phyloP scores from a whole-genome alignment of 2,113 vertebrate species.

The Nothoprocta pentlandii region DNA sequence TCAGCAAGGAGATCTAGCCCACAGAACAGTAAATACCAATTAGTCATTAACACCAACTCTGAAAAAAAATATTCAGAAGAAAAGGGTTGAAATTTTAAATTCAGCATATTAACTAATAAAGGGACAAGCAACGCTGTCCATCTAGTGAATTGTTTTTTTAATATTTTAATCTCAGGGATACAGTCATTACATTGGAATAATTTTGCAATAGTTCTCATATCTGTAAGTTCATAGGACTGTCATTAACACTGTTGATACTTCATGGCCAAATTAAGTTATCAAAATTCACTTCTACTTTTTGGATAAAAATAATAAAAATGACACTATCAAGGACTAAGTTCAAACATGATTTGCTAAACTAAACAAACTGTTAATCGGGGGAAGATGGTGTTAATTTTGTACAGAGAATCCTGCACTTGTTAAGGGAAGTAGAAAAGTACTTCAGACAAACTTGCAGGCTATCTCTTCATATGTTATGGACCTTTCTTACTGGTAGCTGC shows the following conservation, averaged over 20 bases:
- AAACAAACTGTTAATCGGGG: background rate
- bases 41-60: background rate
- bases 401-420: background rate
- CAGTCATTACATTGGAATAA: background rate
- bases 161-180: background rate
- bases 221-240: background rate
- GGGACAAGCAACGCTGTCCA: constrained; percentile 30
- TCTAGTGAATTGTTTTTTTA: background rate
- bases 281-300: background rate
- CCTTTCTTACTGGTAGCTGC: background rate
- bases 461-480: background rate
- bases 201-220: background rate
- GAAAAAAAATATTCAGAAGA: background rate
- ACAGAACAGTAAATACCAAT: constrained; percentile 47
- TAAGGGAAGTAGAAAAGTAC: background rate
- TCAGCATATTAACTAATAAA: background rate
- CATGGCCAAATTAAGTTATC: background rate
- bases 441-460: no score
- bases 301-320: constrained; percentile 7
- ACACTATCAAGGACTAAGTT: constrained; percentile 42
- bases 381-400: background rate
- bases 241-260: background rate
- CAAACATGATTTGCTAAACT: background rate
- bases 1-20: constrained; percentile 92
- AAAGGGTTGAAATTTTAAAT: background rate